A percentile compares a stretch with the other conserved stretches of the same genome.
Conservation (phyloP, 2,888 invertebrate species). For the Mystacides longicornis region DNA sequence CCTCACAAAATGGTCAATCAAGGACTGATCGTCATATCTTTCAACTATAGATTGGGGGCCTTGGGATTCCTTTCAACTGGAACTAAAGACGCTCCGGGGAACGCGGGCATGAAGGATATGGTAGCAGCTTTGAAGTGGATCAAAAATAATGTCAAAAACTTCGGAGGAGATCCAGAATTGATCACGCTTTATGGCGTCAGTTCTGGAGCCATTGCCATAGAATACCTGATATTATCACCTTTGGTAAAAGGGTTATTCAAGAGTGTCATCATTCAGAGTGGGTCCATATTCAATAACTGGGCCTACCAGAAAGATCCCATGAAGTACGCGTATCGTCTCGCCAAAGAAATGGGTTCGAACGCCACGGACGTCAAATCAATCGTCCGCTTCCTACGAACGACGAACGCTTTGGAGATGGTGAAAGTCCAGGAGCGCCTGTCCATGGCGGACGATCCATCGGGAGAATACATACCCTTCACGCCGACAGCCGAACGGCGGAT, state of each 20-base stretch:
- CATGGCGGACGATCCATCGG: conserved; percentile 34
- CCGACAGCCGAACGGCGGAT: conserved; percentile 40
- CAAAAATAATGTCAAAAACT: conserved; percentile 34
- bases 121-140: conserved; percentile 42
- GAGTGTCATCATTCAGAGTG: conserved; percentile 39
- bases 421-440: conserved; percentile 33
- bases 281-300: conserved; percentile 34
- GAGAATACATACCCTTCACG: conserved; percentile 29
- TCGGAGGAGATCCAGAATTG: conserved; percentile 40
- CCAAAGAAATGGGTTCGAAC: conserved; percentile 41
- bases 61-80: conserved; percentile 43
- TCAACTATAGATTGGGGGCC: conserved; percentile 39
- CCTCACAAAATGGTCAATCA: conserved; percentile 40
- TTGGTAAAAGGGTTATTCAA: conserved; percentile 36
- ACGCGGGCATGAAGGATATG: conserved; percentile 42
- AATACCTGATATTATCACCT: conserved; percentile 37
- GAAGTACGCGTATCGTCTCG: conserved; percentile 35
- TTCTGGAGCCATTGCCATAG: conserved; percentile 37
- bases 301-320: conserved; percentile 33
- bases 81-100: conserved; percentile 38
- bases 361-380: conserved; percentile 34
- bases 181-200: conserved; percentile 44
- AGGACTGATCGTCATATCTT: conserved; percentile 39
- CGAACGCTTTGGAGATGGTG: conserved; percentile 34
- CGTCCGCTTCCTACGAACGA: conserved; percentile 33